These are phyloP conservation scores for Osmerus eperlanus DNA, from an alignment of 2,113 vertebrate genomes.

Conservation along the genomic window DNA sequence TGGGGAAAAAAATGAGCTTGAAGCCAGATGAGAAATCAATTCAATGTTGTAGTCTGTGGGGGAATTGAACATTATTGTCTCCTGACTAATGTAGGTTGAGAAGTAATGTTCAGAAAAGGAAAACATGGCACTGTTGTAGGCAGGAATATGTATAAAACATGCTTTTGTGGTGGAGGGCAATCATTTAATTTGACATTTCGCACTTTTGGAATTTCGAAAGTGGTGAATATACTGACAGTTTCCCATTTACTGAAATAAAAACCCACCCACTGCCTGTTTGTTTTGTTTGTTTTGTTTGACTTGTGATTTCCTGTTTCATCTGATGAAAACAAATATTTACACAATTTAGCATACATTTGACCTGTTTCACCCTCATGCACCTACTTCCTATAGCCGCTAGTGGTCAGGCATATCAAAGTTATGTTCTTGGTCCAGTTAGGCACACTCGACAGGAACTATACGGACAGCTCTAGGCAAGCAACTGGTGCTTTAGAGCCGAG, in stretches of 20 bases:
- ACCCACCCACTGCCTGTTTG: too few relatives aligned
- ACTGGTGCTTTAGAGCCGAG: constrained; percentile 27
- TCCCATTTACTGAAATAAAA: background rate
- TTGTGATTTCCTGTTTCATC: background rate
- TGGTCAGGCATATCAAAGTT: constrained; percentile 33
- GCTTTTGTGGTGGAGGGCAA: too few relatives aligned
- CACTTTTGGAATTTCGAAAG: background rate
- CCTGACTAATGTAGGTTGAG: too few relatives aligned
- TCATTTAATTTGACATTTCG: too few relatives aligned
- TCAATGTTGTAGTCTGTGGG: too few relatives aligned
- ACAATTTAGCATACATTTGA: too few relatives aligned
- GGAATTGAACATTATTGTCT: too few relatives aligned
- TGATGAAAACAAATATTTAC: background rate
- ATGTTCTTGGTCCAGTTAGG: background rate
- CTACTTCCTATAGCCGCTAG: constrained; percentile 45
- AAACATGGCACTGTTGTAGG: too few relatives aligned
- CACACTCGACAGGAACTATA: background rate
- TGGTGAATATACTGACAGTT: background rate
- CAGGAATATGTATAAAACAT: too few relatives aligned
- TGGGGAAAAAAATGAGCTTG: background rate
- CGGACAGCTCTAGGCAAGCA: constrained; percentile 8
- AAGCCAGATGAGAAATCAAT: background rate
- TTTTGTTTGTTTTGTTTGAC: too few relatives aligned
- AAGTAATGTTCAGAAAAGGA: too few relatives aligned
- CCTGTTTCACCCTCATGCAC: constrained; percentile 5